A percentile compares a stretch with the other conserved stretches of the same genome.
Evolutionary conservation across 64 coral and sea anemone genomes (phyloP).

Genomic region (Pocillopora verrucosa): DNA sequence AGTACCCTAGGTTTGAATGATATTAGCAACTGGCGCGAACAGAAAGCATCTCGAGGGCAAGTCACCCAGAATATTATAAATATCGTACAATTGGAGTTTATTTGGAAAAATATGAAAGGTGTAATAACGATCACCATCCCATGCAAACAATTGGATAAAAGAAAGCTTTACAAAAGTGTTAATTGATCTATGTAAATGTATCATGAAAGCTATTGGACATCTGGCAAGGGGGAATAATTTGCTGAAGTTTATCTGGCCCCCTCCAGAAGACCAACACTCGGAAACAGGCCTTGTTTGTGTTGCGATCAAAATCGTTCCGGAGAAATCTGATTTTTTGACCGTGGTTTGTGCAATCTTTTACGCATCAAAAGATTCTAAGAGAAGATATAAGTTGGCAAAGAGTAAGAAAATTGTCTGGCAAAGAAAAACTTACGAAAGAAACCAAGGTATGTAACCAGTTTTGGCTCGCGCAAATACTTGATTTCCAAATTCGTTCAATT

Average conservation of each 20-base stretch:
- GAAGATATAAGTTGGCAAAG: too few species aligned
- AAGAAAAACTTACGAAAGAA: not conserved
- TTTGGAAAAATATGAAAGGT: conserved; percentile 5
- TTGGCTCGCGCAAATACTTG: not conserved
- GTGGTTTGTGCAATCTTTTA: not conserved
- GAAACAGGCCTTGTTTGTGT: not conserved
- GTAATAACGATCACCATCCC: not conserved
- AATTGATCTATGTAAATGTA: conserved; percentile 51
- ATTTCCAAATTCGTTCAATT: not conserved
- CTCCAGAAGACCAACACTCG: conserved; percentile 4
- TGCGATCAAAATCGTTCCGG: not conserved
- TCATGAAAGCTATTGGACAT: not conserved
- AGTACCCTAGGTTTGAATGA: not conserved
- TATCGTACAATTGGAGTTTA: not conserved
- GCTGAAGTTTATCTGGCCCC: not conserved
- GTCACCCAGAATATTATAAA: not conserved
- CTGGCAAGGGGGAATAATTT: conserved; percentile 18
- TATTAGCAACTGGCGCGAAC: not conserved
- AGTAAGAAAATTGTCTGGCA: not conserved
- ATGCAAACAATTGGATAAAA: conserved; percentile 38
- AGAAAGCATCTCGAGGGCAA: not conserved
- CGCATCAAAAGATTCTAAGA: too few species aligned
- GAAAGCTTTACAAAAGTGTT: conserved; percentile 43
- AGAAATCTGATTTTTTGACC: not conserved
- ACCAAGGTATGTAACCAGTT: conserved; percentile 16